A percentile compares a stretch with the other conserved stretches of the same genome.
phyloP scores from a whole-genome alignment of 2,888 invertebrate genomes.

The Acrobasis repandana region DNA sequence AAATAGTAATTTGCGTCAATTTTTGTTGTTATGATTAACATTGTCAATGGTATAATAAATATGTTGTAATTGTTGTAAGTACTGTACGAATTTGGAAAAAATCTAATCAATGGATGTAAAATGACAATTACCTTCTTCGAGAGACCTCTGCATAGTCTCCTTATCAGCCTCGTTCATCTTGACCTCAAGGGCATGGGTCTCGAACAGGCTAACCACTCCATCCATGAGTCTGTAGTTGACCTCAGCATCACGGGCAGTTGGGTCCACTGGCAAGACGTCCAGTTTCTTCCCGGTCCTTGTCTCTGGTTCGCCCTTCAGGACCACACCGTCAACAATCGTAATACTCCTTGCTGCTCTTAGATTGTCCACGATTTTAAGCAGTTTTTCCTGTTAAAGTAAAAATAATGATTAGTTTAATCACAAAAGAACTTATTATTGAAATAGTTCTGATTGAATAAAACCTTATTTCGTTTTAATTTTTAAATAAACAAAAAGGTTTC shows the following conservation, averaged over 20 bases:
- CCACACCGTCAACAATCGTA: slow-evolving; percentile 85
- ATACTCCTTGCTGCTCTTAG: slow-evolving; percentile 69
- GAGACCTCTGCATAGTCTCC: slow-evolving; percentile 88
- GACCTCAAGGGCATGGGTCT: slow-evolving; percentile 90
- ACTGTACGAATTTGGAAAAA: too few species aligned
- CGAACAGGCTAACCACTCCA: slow-evolving; percentile 88
- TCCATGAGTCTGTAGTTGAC: slow-evolving; percentile 89
- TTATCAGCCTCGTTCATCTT: slow-evolving; percentile 89
- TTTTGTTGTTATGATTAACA: too few species aligned
- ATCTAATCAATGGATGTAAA: not conserved
- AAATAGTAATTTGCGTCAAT: too few species aligned
- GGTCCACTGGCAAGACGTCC: slow-evolving; percentile 87
- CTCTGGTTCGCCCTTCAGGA: slow-evolving; percentile 80
- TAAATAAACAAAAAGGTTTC: slow-evolving; percentile 41
- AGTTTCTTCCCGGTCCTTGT: slow-evolving; percentile 81
- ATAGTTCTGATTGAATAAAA: not conserved
- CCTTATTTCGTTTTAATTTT: slow-evolving; percentile 7
- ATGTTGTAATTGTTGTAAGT: too few species aligned
- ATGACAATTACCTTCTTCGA: slow-evolving; percentile 88
- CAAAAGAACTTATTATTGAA: not conserved
- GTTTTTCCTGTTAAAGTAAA: slow-evolving; percentile 84
- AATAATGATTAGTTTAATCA: slow-evolving; percentile 24
- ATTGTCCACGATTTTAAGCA: slow-evolving; percentile 86
- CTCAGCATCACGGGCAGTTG: slow-evolving; percentile 87
- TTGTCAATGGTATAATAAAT: too few species aligned